These are phyloP conservation scores for Diarsia rubi DNA, from an alignment of 2,888 invertebrate species.

Conservation along the genomic window DNA sequence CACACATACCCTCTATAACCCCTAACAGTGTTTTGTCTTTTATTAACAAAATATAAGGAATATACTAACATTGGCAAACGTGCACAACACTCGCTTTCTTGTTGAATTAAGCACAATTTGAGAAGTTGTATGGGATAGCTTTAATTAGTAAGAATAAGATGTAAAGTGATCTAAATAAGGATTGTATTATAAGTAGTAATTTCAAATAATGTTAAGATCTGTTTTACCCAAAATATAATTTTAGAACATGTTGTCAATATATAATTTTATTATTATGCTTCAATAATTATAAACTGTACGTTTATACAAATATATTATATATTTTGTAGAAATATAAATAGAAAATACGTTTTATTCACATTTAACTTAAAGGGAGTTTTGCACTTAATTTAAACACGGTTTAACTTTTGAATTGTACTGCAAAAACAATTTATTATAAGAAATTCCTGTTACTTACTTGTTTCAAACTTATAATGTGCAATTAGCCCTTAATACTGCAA, in stretches of 20 bases:
- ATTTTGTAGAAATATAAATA: slow-evolving; percentile 59
- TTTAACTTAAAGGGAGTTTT: slow-evolving; percentile 25
- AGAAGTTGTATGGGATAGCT: slow-evolving; percentile 90
- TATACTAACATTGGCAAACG: slow-evolving; percentile 54
- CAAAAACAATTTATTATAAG: slow-evolving; percentile 35
- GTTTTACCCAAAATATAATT: slow-evolving; percentile 56
- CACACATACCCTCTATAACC: slow-evolving; percentile 18
- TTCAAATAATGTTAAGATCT: slow-evolving; percentile 59
- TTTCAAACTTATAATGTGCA: slow-evolving; percentile 53
- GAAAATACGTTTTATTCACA: slow-evolving; percentile 50
- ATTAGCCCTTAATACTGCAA: not conserved
- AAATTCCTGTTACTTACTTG: slow-evolving; percentile 54
- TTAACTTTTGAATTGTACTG: slow-evolving; percentile 39
- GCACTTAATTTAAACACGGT: slow-evolving; percentile 53
- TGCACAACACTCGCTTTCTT: slow-evolving; percentile 80
- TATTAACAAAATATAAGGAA: slow-evolving; percentile 39
- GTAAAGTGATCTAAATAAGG: slow-evolving; percentile 78
- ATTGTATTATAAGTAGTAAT: slow-evolving; percentile 69
- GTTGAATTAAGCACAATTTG: slow-evolving; percentile 84
- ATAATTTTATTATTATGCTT: slow-evolving; percentile 37
- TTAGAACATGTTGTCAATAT: slow-evolving; percentile 30
- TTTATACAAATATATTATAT: slow-evolving; percentile 45
- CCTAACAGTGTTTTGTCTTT: slow-evolving; percentile 34
- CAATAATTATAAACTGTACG: slow-evolving; percentile 39
- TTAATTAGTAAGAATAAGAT: slow-evolving; percentile 87